Base-by-base conservation (phyloP, 2,113 vertebrate species). In the Cromileptes altivelis region DNA sequence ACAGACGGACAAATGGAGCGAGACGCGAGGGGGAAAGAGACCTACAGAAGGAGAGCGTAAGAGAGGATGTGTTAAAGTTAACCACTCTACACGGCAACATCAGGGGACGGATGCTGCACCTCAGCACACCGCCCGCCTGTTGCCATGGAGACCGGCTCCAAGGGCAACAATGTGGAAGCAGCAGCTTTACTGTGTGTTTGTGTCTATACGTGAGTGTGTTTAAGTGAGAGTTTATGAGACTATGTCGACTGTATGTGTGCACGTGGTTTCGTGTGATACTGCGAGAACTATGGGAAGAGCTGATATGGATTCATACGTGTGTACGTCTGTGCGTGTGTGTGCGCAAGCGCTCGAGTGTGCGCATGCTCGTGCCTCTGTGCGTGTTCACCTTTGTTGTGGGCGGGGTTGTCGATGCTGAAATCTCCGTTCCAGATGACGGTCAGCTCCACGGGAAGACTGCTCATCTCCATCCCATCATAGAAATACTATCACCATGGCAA, bases 381-480 rank as follows among this genome's bases (percentile, higher is more conserved):
- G 12, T 25, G 33, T 93, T 93, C 93, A 99, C 98, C 98, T 98
- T 98, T 98, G 92, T 98, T 99, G 93, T 97, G 95, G 62, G 98
- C 97, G 0, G 98, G 98, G 94, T 99, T 99, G 94, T 99, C 98
- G 15, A 99, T 99, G 95, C 95, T 99, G 94, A 99, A 99, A 95
- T 99, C 97, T 86, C 98, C 98, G 1, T 99, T 99, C 98, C 98
- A 99, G 93, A 99, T 97, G 1, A 99, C 98, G 0, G 96, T 99
- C 95, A 99, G 93, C 88, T 98, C 97, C 92, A 99, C 98, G 0
- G 98, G 97, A 88, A 99, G 96, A 93, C 97, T 99, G 95, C 97
- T 99, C 94, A 99, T 98, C 92, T 98, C 98, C 96, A 98, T 99
- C 76, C 98, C 98, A 88, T 99, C 98, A 0, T 99, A 99, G 0